These are phyloP conservation scores for Drosophila algonquin DNA, from an alignment of 2,888 invertebrate species.

Conservation along the genomic window DNA sequence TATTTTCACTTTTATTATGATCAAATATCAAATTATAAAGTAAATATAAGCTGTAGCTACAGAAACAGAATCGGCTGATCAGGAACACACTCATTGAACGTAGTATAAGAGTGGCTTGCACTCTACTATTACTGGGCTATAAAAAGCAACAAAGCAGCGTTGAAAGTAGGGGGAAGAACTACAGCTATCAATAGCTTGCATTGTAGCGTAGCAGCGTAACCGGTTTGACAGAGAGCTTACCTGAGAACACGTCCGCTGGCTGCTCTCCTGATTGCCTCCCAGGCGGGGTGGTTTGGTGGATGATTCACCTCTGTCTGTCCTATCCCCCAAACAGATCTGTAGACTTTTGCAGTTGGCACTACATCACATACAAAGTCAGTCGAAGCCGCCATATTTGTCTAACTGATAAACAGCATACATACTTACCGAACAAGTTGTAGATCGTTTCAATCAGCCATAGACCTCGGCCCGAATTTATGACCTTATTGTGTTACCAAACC, in stretches of 20 bases:
- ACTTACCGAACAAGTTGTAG: constrained; percentile 3
- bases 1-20: not conserved
- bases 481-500: not conserved
- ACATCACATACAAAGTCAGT: constrained; percentile 4
- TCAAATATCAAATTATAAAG: not conserved
- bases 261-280: constrained; percentile 32
- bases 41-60: no score
- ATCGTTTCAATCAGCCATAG: constrained; percentile 7
- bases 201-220: constrained; percentile 27
- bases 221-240: constrained; percentile 26
- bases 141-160: not conserved
- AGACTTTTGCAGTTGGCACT: constrained; percentile 47
- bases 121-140: not conserved
- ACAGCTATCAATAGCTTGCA: constrained; percentile 15
- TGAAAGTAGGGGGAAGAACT: not conserved
- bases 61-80: no score
- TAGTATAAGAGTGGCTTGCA: no score
- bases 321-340: constrained; percentile 13
- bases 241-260: not conserved
- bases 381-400: constrained; percentile 25
- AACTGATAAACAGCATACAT: constrained; percentile 22
- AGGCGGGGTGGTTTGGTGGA: constrained; percentile 14
- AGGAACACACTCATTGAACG: not conserved
- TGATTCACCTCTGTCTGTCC: constrained; percentile 6
- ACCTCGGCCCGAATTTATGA: constrained; percentile 17